These are phyloP conservation scores for Acrocera orbiculus DNA, from an alignment of 2,888 invertebrate species.

Conservation along the genomic window DNA sequence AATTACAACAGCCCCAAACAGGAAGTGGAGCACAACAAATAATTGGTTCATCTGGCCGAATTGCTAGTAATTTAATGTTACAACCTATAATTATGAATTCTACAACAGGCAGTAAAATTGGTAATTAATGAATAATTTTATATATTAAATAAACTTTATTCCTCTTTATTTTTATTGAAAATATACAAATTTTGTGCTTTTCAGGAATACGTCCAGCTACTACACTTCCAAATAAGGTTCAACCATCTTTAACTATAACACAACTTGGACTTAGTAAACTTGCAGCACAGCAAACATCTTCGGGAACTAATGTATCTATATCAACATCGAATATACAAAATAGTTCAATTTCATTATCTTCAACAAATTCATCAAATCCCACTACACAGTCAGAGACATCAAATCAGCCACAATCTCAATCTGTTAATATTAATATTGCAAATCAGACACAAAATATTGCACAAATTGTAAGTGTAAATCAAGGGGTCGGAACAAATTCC, in stretches of 20 bases:
- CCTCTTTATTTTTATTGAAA: neutral
- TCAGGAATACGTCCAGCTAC: slow-evolving; percentile 25
- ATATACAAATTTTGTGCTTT: too few relatives aligned
- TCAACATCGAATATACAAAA: slow-evolving; percentile 10
- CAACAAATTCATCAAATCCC: slow-evolving; percentile 1
- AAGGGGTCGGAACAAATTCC: slow-evolving; percentile 10
- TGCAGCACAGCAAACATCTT: slow-evolving; percentile 14
- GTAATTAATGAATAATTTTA: slow-evolving; percentile 14
- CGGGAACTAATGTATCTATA: slow-evolving; percentile 8
- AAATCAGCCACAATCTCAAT: slow-evolving; percentile 6
- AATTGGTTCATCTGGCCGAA: slow-evolving; percentile 23
- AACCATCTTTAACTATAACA: slow-evolving; percentile 30
- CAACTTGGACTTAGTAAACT: slow-evolving; percentile 26
- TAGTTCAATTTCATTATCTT: slow-evolving; percentile 8
- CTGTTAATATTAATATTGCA: slow-evolving; percentile 12
- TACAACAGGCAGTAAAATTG: slow-evolving; percentile 22
- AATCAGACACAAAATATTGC: slow-evolving; percentile 13
- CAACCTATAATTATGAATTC: slow-evolving; percentile 30
- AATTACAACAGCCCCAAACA: slow-evolving; percentile 25
- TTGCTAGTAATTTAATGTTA: slow-evolving; percentile 28
- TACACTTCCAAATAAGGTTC: slow-evolving; percentile 28
- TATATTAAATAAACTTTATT: neutral
- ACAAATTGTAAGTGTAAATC: slow-evolving; percentile 22
- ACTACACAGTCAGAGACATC: slow-evolving; percentile 5
- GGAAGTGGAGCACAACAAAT: slow-evolving; percentile 24